Percentiles rank a stretch among this genome's conserved stretches.
These are phyloP conservation scores for Amblyteles armatorius DNA, from an alignment of 2,888 invertebrate genomes.

Conservation along the genomic window DNA sequence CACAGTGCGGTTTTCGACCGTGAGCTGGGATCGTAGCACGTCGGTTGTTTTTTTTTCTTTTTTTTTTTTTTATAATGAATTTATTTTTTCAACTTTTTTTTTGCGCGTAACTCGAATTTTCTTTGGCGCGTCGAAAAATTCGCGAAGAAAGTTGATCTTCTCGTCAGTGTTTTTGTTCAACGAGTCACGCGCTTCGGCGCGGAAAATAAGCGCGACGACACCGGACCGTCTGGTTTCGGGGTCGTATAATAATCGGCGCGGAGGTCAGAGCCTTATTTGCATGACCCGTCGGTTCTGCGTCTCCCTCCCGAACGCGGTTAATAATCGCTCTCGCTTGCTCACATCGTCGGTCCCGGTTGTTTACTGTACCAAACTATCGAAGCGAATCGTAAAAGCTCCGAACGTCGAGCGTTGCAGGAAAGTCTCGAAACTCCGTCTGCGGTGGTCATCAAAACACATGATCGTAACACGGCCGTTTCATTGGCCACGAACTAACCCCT, in stretches of 20 bases:
- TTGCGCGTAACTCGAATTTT: too few species aligned
- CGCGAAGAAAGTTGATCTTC: not conserved
- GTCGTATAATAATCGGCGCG: constrained; percentile 68
- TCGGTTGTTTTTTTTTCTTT: too few species aligned
- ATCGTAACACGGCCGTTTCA: constrained; percentile 19
- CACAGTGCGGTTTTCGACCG: too few species aligned
- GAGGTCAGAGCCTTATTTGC: constrained; percentile 69
- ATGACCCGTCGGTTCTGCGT: constrained; percentile 61
- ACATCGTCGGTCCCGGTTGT: constrained; percentile 30
- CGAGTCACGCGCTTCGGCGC: too few species aligned
- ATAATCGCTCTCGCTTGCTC: constrained; percentile 26
- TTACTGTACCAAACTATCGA: constrained; percentile 24
- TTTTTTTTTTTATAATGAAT: too few species aligned
- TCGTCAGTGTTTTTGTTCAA: too few species aligned
- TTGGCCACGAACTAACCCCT: not conserved
- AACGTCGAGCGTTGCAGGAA: not conserved
- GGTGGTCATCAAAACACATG: not conserved
- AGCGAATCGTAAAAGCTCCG: constrained; percentile 13
- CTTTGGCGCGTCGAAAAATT: too few species aligned
- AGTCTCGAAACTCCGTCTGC: constrained; percentile 17
- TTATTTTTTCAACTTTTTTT: too few species aligned
- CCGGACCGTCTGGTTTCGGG: constrained; percentile 43
- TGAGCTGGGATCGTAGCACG: too few species aligned
- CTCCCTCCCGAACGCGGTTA: constrained; percentile 18
- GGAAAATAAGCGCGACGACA: too few species aligned